Evolutionary conservation across 92 coral and sea anemone species (phyloP).

Genomic region (Palythoa grandiflora): DNA sequence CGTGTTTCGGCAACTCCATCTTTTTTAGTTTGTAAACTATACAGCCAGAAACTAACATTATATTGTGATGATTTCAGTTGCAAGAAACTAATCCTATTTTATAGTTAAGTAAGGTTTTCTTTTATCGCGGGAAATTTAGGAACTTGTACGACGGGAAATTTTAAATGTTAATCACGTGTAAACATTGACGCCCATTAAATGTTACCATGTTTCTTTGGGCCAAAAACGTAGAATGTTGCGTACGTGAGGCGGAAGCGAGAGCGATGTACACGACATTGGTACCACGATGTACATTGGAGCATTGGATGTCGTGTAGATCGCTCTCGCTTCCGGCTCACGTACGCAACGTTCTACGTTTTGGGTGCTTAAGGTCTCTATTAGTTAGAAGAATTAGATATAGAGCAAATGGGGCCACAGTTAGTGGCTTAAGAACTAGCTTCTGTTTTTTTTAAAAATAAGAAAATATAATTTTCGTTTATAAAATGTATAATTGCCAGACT

Average conservation of each 20-base stretch:
- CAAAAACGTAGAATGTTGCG: constrained; percentile 1
- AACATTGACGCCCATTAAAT: constrained; percentile 10
- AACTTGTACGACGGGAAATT: not conserved
- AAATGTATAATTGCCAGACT: constrained; percentile 36
- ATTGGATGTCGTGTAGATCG: constrained; percentile 6
- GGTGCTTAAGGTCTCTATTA: constrained; percentile 29
- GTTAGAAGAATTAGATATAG: constrained; percentile 44
- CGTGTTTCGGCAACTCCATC: constrained; percentile 11
- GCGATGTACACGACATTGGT: not conserved
- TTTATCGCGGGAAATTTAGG: not conserved
- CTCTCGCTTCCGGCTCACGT: too few species aligned
- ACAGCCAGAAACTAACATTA: constrained; percentile 7
- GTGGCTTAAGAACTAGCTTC: constrained; percentile 31
- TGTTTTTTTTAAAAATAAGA: constrained; percentile 36
- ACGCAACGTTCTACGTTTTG: constrained; percentile 35
- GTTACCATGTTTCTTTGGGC: constrained; percentile 15
- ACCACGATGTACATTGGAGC: constrained; percentile 9
- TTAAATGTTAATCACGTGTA: constrained; percentile 11
- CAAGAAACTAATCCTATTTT: constrained; percentile 6
- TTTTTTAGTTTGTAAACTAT: constrained; percentile 4
- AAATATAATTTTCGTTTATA: constrained; percentile 40
- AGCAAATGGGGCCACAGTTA: constrained; percentile 47
- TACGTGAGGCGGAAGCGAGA: not conserved
- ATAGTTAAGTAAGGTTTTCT: constrained; percentile 6
- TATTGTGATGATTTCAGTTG: constrained; percentile 7